phyloP scores from a whole-genome alignment of 2,113 vertebrate species.

The Poicephalus gulielmi region DNA sequence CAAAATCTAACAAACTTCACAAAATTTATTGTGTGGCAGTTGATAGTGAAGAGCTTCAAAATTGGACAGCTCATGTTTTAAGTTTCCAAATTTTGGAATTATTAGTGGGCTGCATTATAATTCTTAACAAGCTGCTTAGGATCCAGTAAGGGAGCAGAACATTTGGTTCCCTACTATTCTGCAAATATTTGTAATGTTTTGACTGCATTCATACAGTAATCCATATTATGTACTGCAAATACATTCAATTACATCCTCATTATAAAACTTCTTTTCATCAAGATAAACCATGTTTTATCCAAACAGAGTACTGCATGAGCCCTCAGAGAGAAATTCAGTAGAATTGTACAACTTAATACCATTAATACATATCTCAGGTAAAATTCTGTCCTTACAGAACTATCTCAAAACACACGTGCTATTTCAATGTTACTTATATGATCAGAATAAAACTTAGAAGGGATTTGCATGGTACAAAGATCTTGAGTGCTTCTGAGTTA shows the following conservation, averaged over 20 bases:
- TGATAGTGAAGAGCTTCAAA: background rate
- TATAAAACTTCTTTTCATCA: background rate
- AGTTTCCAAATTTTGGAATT: background rate
- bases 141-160: background rate
- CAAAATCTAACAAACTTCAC: background rate
- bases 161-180: background rate
- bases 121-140: background rate
- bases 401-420: background rate
- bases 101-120: background rate
- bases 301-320: background rate
- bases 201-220: background rate
- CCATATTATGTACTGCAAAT: background rate
- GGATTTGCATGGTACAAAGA: background rate
- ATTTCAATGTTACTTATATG: background rate
- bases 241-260: conserved; percentile 15
- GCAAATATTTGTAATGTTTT: background rate
- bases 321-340: background rate
- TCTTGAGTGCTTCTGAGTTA: background rate
- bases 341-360: background rate
- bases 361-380: background rate
- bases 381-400: conserved; percentile 8
- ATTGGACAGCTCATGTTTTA: background rate
- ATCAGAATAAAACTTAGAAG: background rate
- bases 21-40: background rate
- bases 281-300: background rate